These are phyloP conservation scores for Drosophila ficusphila DNA, from an alignment of 1,140 invertebrate species.

Conservation along the genomic window DNA sequence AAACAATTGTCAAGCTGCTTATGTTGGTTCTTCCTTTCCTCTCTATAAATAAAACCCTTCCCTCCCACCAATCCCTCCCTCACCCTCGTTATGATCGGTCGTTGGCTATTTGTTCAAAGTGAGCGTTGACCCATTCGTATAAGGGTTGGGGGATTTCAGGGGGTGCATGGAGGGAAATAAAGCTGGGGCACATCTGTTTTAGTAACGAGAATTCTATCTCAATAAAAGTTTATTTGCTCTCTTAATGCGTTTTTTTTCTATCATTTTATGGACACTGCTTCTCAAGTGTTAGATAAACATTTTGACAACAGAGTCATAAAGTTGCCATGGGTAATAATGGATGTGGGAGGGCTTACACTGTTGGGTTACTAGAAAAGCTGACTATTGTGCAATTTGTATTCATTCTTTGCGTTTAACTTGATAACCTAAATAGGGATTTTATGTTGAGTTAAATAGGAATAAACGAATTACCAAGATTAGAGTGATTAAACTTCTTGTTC, in stretches of 20 bases:
- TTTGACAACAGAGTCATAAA: constrained; percentile 72
- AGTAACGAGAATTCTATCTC: constrained; percentile 51
- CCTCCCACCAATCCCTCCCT: neutral
- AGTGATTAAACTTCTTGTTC: no score
- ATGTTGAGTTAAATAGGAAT: no score
- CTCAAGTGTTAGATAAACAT: constrained; percentile 76
- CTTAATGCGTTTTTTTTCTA: constrained; percentile 61
- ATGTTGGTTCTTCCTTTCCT: neutral
- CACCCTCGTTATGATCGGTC: constrained; percentile 14
- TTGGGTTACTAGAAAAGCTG: constrained; percentile 9
- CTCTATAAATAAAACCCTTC: neutral
- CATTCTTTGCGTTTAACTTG: constrained; percentile 7
- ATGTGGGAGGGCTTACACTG: neutral
- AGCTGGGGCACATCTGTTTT: constrained; percentile 54
- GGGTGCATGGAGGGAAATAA: neutral
- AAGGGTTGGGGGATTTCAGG: neutral
- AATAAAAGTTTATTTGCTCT: constrained; percentile 68
- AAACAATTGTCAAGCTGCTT: constrained; percentile 69
- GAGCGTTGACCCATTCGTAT: constrained; percentile 10
- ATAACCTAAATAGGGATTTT: neutral
- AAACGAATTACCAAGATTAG: no score
- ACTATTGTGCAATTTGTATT: constrained; percentile 40
- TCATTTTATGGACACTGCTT: constrained; percentile 52
- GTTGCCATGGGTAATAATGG: constrained; percentile 24
- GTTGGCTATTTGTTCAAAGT: constrained; percentile 29